phyloP scores from a whole-genome alignment of 2,113 vertebrate species.

The Ochotona princeps region DNA sequence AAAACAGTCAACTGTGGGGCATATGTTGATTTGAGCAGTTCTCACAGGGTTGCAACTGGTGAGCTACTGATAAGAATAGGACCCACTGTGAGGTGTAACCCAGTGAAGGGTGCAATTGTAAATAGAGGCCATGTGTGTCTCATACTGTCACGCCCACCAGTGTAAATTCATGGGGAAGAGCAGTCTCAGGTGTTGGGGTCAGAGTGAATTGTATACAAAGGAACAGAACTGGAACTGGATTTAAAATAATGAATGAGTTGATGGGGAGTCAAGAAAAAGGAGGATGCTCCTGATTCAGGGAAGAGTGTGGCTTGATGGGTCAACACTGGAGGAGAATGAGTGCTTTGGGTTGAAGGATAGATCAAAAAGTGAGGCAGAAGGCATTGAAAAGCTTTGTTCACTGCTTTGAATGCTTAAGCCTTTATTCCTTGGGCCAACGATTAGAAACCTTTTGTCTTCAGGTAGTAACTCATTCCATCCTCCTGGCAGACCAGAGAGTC shows the following conservation, averaged over 20 bases:
- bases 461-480: slow-evolving; percentile 16
- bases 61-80: neutral
- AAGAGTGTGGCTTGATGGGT: neutral
- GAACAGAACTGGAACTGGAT: neutral
- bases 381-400: neutral
- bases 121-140: neutral
- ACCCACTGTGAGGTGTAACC: neutral
- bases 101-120: neutral
- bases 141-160: neutral
- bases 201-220: neutral
- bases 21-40: neutral
- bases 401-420: neutral
- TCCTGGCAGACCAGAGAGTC: neutral
- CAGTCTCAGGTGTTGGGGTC: neutral
- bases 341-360: neutral
- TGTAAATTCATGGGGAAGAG: neutral
- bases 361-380: neutral
- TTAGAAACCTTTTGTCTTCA: neutral
- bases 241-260: neutral
- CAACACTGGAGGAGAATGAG: neutral
- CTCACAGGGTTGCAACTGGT: neutral
- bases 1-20: neutral
- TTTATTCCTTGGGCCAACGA: neutral
- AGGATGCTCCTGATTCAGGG: neutral
- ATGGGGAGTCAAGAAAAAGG: neutral